Conservation (phyloP, 2,113 vertebrate genomes). For the Melanerpes formicivorus region DNA sequence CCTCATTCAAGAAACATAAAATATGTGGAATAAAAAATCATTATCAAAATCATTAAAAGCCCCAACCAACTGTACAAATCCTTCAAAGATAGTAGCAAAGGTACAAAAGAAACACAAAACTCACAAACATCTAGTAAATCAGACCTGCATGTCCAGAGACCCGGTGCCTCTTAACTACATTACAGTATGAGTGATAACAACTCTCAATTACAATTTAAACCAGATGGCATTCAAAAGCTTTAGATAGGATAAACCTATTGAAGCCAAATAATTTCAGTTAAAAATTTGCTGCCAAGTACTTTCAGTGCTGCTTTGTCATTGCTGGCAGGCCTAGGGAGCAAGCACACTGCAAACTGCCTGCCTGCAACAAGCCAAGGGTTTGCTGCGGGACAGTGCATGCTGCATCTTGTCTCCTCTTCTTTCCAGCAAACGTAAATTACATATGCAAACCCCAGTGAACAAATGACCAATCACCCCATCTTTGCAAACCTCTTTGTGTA, state of each 20-base stretch:
- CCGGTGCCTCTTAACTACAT: background rate
- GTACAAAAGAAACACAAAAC: background rate
- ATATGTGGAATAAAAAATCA: background rate
- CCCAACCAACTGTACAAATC: background rate
- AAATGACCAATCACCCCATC: background rate
- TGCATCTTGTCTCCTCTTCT: conserved; percentile 11
- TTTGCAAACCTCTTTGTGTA: conserved; percentile 20
- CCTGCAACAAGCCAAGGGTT: background rate
- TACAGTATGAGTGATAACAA: background rate
- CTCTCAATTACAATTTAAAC: background rate
- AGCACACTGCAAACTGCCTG: background rate
- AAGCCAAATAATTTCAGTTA: background rate
- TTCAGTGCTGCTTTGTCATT: background rate
- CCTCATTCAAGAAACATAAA: background rate
- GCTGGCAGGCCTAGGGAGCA: background rate
- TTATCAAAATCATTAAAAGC: background rate
- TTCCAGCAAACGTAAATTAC: background rate
- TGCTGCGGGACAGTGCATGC: background rate
- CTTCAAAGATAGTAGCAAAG: background rate
- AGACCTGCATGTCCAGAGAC: background rate
- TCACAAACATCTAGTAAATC: background rate
- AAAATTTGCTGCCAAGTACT: background rate
- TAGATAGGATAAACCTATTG: background rate
- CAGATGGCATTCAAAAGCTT: background rate
- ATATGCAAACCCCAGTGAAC: background rate